Evolutionary conservation across 2,797 vertebrate genomes (phyloP), one percentile per base, ranked within the genome.

Genomic region (Percopsis omiscomaycus): DNA sequence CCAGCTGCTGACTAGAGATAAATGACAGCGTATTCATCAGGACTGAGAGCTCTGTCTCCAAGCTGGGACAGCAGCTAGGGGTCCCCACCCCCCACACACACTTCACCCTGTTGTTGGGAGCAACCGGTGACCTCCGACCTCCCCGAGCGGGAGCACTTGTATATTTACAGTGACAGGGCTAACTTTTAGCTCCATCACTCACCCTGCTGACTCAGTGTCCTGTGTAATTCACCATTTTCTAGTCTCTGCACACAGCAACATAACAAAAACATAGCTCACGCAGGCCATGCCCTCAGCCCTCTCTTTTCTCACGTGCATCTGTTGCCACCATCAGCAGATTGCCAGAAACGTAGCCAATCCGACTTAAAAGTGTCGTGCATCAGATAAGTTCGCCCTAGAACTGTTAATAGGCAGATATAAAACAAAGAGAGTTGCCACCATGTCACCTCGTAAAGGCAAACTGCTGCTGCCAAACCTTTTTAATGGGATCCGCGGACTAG

Each of bases 1-100:
- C 74, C 83, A 79, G 86, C 80, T 87, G 88, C 80, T 79, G 84
- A 76, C 71, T 59, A 71, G 72, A 71, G 78, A 83, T 82, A 84
- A 85, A 75, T 79, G 75, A 66, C 71, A 65, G 74, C 53, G 79
- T 59, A 66, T 83, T 82, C 71, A 80, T 87, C 80, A 69, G 75
- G 65, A 61, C 68, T 70, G 77, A 82, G 66, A 79, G 84, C 81
- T 71, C 57, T 12, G 64, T 66, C 75, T 75, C 56, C 29, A 28
- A 28, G 67, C 63, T 52, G 58, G 30, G 83, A 59, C 70, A 71
- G 71, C 75, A 74, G 57, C 63, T 5, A 46, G 4, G 47, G 32
- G 6, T 67, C 66, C 66, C 27, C 64, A 63, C 71, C 37, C 74
- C 68, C 55, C 30, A 28, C 52, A 15, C 13, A 54, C 12, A 28